These are phyloP conservation scores for Erebia ligea DNA, from an alignment of 2,888 invertebrate genomes.

Conservation along the genomic window DNA sequence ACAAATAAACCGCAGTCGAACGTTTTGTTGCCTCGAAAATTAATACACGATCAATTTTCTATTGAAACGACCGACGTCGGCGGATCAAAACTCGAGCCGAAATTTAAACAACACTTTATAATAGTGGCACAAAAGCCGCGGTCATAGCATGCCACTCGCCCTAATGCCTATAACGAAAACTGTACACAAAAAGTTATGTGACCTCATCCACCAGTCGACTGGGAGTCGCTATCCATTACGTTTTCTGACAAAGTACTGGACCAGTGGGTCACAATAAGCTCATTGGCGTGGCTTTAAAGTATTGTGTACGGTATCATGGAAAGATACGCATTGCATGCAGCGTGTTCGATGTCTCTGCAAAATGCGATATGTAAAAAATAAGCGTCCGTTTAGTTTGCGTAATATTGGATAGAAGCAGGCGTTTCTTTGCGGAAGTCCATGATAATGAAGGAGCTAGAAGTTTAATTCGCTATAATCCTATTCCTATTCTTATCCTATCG, in stretches of 20 bases:
- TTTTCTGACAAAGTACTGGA: not conserved
- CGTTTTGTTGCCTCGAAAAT: constrained; percentile 64
- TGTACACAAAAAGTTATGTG: constrained; percentile 59
- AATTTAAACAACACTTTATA: constrained; percentile 55
- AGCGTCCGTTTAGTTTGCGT: too few species aligned
- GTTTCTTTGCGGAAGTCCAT: too few species aligned
- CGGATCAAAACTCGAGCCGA: constrained; percentile 47
- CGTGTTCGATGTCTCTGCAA: too few species aligned
- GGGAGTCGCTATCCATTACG: not conserved
- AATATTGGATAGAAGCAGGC: too few species aligned
- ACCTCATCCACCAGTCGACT: not conserved
- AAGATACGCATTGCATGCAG: too few species aligned
- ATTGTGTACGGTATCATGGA: too few species aligned
- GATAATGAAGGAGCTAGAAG: too few species aligned
- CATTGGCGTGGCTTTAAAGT: too few species aligned
- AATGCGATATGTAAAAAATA: too few species aligned
- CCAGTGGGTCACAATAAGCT: not conserved
- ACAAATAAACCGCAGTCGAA: constrained; percentile 52
- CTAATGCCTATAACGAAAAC: constrained; percentile 79
- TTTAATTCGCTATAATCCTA: too few species aligned
- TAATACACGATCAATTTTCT: constrained; percentile 63
- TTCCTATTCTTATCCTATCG: too few species aligned
- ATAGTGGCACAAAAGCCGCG: constrained; percentile 54
- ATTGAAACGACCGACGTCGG: constrained; percentile 50
- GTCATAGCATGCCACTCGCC: constrained; percentile 53